phyloP scores from a whole-genome alignment of 2,888 invertebrate genomes.

The Hirtodrosophila trivittata region DNA sequence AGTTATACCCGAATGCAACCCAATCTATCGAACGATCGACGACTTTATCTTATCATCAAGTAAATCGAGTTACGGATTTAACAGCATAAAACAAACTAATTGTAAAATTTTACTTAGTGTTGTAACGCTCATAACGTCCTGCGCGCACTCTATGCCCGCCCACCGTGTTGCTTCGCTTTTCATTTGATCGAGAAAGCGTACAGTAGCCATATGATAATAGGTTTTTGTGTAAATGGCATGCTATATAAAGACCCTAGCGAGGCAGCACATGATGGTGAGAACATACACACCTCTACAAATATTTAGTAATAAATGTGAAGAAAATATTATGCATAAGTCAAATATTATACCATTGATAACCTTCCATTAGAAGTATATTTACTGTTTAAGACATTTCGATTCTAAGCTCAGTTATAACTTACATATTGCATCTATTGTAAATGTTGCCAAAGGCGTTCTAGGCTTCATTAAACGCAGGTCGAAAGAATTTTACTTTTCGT shows the following conservation, averaged over 20 bases:
- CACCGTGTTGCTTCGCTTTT: conserved; percentile 65
- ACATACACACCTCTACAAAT: conserved; percentile 71
- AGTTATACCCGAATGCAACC: conserved; percentile 49
- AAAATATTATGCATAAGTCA: conserved; percentile 70
- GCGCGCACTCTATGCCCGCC: conserved; percentile 64
- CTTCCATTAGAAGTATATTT: no score
- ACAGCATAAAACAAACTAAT: conserved; percentile 69
- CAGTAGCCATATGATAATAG: conserved; percentile 45
- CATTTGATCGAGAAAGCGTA: conserved; percentile 38
- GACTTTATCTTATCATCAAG: conserved; percentile 72
- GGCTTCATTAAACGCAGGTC: no score
- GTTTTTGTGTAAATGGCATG: conserved; percentile 33
- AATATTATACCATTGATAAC: no score
- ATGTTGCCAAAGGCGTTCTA: no score
- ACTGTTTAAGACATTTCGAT: no score
- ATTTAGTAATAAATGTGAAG: conserved; percentile 76
- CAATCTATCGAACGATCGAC: conserved; percentile 67
- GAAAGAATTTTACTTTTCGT: no score
- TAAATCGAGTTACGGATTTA: conserved; percentile 69
- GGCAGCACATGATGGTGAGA: conserved; percentile 59
- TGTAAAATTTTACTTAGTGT: conserved; percentile 80
- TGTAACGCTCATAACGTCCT: conserved; percentile 78
- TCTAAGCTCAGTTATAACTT: no score
- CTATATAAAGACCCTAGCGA: conserved; percentile 28
- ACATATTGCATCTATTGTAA: no score